phyloP scores from a whole-genome alignment of 2,113 vertebrate genomes.

The Sorex fumeus region DNA sequence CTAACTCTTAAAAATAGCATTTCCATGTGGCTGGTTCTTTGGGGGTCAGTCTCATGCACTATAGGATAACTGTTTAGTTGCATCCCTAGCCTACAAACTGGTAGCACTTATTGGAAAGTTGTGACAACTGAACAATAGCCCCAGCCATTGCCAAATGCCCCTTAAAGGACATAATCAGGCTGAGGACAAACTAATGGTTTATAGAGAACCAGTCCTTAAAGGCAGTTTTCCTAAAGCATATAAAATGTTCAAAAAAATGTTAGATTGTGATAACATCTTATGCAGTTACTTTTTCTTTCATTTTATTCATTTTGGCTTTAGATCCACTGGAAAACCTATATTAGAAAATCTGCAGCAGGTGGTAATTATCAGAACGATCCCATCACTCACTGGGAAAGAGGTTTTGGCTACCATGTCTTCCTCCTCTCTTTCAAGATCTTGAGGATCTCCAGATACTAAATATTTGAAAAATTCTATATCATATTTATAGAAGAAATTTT shows the following conservation, averaged over 20 bases:
- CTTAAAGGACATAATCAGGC: background rate
- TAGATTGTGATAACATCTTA: background rate
- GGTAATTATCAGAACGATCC: background rate
- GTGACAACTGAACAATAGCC: background rate
- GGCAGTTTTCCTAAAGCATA: too few species aligned
- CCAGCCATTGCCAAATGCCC: background rate
- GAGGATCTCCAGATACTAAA: background rate
- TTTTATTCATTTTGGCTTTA: background rate
- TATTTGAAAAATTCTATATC: background rate
- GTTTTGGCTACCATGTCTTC: background rate
- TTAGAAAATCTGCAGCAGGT: rapidly evolving
- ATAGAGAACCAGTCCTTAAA: background rate
- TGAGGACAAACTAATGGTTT: background rate
- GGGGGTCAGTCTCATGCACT: background rate
- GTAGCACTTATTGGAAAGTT: background rate
- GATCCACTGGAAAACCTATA: background rate
- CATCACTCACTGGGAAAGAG: background rate
- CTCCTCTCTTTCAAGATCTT: background rate
- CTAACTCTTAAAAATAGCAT: too few species aligned
- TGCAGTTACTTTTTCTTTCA: background rate
- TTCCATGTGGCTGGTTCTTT: too few species aligned
- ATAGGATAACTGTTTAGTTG: too few species aligned
- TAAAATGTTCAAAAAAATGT: background rate
- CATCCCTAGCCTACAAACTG: too few species aligned
- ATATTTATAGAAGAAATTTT: background rate